A percentile compares a stretch with the other conserved stretches of the same genome.
Evolutionary conservation across 2,113 vertebrate genomes (phyloP).

Genomic region (Eupsittula cactorum): DNA sequence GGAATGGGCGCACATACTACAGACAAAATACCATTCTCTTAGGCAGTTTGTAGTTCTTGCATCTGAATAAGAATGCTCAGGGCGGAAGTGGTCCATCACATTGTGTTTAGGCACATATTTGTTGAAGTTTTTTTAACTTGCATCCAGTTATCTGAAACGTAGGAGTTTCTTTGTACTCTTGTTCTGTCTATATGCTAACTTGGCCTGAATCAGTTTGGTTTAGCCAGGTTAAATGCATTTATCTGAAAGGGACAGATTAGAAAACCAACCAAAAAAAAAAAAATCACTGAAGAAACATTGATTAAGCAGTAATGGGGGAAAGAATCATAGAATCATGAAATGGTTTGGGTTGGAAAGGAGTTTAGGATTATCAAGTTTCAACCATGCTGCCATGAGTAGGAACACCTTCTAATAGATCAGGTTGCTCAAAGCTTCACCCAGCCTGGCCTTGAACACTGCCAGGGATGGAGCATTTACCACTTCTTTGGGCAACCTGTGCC

Average conservation of each 20-base stretch:
- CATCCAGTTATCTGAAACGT: not conserved
- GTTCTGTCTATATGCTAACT: accelerated
- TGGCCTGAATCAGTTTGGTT: not conserved
- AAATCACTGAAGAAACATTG: not conserved
- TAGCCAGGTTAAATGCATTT: not conserved
- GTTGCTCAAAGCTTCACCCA: not conserved
- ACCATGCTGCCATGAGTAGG: not conserved
- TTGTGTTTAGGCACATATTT: not conserved
- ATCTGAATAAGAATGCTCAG: not conserved
- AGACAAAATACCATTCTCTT: not conserved
- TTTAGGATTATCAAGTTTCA: not conserved
- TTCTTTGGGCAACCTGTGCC: not conserved
- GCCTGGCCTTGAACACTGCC: no score
- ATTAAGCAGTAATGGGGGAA: not conserved
- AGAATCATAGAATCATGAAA: not conserved
- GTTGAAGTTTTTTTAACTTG: not conserved
- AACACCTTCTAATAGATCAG: not conserved
- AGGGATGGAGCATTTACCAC: not conserved
- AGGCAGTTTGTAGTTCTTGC: not conserved
- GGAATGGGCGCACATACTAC: not conserved
- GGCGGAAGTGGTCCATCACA: not conserved
- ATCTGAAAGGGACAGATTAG: not conserved
- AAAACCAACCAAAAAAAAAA: not conserved
- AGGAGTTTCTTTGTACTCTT: not conserved
- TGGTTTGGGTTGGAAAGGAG: not conserved